phyloP scores from a whole-genome alignment of 2,113 vertebrate species.

The Leptobrachium ailaonicum region DNA sequence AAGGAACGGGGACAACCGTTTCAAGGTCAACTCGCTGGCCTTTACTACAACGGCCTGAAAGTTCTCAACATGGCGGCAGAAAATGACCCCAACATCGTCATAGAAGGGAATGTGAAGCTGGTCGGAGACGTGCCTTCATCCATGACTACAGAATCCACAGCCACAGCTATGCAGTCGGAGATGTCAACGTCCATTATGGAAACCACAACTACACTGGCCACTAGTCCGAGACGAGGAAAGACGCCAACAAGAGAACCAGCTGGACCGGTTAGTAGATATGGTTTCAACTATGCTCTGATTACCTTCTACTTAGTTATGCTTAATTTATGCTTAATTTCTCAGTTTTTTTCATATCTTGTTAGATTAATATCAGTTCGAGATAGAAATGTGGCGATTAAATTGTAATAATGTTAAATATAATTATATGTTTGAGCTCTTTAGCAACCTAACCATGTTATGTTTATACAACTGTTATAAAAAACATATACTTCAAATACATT shows the following conservation, averaged over 20 bases:
- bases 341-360: too few species aligned
- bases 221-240: slow-evolving; percentile 85
- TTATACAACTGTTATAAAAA: too few species aligned
- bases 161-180: slow-evolving; percentile 93
- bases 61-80: slow-evolving; percentile 99
- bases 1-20: slow-evolving; percentile 91
- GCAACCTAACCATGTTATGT: too few species aligned
- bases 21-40: slow-evolving; percentile 98
- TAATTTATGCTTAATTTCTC: too few species aligned
- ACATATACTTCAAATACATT: too few species aligned
- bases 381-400: too few species aligned
- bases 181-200: slow-evolving; percentile 97
- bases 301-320: too few species aligned
- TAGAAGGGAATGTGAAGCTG: slow-evolving; percentile 95
- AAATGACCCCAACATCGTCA: slow-evolving; percentile 90
- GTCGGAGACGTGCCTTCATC: slow-evolving; percentile 96
- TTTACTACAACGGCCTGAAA: slow-evolving; percentile 99
- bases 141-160: slow-evolving; percentile 95
- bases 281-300: not conserved
- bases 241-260: slow-evolving; percentile 86
- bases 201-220: slow-evolving; percentile 93
- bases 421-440: too few species aligned
- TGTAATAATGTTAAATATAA: too few species aligned
- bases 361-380: too few species aligned
- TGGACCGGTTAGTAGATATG: slow-evolving; percentile 76